Evolutionary conservation across 2,797 vertebrate genomes (phyloP).

Genomic region (Tapera naevia): DNA sequence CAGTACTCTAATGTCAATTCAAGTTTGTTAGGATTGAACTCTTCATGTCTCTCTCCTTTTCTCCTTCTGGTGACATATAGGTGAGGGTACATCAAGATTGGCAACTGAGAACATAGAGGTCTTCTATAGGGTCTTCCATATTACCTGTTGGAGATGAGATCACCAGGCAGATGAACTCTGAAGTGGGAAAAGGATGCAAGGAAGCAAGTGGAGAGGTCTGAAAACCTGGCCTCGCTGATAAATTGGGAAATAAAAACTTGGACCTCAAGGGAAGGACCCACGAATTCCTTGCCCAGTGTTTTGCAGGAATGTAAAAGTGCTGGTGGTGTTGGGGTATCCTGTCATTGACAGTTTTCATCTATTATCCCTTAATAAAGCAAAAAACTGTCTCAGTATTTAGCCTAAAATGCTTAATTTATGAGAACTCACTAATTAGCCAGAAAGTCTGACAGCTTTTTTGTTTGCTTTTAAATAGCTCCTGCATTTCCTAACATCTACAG

Average conservation of each 20-base stretch:
- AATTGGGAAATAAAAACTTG: background rate
- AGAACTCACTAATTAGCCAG: background rate
- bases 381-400: background rate
- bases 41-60: background rate
- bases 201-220: background rate
- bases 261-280: background rate
- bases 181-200: background rate
- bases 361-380: background rate
- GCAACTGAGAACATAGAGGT: background rate
- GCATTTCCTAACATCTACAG: background rate
- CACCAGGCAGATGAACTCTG: background rate
- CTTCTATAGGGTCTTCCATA: accelerated
- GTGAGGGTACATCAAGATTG: background rate
- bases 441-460: background rate
- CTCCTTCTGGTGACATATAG: background rate
- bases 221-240: background rate
- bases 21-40: background rate
- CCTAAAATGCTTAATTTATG: background rate
- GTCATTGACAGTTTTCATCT: background rate
- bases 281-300: background rate
- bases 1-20: background rate
- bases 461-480: constrained; percentile 28
- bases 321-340: background rate
- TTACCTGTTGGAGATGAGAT: background rate
- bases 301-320: background rate